These are phyloP conservation scores for Orius insidiosus DNA, from an alignment of 1,140 invertebrate species.

Conservation along the genomic window DNA sequence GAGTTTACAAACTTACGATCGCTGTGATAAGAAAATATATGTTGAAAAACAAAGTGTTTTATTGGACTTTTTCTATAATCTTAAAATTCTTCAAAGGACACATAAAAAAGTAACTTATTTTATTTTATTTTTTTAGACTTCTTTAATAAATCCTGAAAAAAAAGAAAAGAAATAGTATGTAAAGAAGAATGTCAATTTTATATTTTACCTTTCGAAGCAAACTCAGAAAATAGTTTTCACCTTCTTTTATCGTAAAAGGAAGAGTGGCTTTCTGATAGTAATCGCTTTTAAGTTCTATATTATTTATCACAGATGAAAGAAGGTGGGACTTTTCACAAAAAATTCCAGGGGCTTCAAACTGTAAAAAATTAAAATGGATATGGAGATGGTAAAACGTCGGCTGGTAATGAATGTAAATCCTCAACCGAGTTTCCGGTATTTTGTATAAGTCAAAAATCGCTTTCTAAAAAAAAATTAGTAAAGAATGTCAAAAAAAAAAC, in stretches of 20 bases:
- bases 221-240: conserved; percentile 31
- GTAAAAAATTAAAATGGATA: conserved; percentile 77
- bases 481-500: conserved; percentile 17
- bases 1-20: no score
- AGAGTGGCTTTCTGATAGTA: conserved; percentile 74
- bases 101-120: no score
- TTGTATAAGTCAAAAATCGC: conserved; percentile 66
- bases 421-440: conserved; percentile 47
- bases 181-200: no score
- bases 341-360: conserved; percentile 60
- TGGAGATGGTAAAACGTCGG: conserved; percentile 95
- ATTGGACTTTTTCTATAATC: no score
- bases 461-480: conserved; percentile 34
- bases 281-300: conserved; percentile 60
- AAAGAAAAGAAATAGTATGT: no score
- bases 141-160: no score
- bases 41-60: no score
- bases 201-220: conserved; percentile 18
- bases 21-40: no score
- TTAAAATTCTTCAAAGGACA: no score
- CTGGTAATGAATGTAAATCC: conserved; percentile 88
- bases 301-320: conserved; percentile 74
- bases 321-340: conserved; percentile 69
- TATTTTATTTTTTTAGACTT: no score
- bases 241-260: conserved; percentile 47